phyloP scores from a whole-genome alignment of 1,140 invertebrate genomes.

The Centruroides sculpturatus region DNA sequence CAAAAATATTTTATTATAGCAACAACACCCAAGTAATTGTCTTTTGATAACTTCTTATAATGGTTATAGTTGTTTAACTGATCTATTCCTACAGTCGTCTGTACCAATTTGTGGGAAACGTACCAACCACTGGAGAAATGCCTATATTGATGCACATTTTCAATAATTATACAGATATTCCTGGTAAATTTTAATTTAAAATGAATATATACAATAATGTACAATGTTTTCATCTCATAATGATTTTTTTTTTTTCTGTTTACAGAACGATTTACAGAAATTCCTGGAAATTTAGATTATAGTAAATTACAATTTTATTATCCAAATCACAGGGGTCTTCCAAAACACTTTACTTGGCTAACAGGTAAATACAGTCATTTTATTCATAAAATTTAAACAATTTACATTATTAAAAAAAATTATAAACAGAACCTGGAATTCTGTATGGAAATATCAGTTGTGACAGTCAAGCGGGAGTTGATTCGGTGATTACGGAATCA shows the following conservation, averaged over 20 bases:
- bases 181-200: slow-evolving; percentile 34
- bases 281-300: slow-evolving; percentile 55
- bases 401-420: not conserved
- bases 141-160: slow-evolving; percentile 67
- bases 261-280: slow-evolving; percentile 42
- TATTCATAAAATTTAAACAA: not conserved
- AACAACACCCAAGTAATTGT: slow-evolving; percentile 48
- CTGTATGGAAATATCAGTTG: slow-evolving; percentile 30
- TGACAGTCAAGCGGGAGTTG: slow-evolving; percentile 24
- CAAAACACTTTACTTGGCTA: slow-evolving; percentile 74
- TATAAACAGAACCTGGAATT: slow-evolving; percentile 29
- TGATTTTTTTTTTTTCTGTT: not conserved
- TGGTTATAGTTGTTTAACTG: too few species aligned
- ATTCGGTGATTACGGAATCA: slow-evolving; percentile 42
- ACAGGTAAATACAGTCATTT: slow-evolving; percentile 37
- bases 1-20: slow-evolving; percentile 48
- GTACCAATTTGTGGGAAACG: slow-evolving; percentile 34
- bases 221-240: too few species aligned
- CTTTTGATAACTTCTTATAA: too few species aligned
- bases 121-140: slow-evolving; percentile 52
- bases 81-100: too few species aligned
- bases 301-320: slow-evolving; percentile 68
- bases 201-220: too few species aligned
- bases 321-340: slow-evolving; percentile 43
- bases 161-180: slow-evolving; percentile 54